A percentile compares a stretch with the other conserved stretches of the same genome.
Conservation (phyloP, 2,888 invertebrate species). For the Liposcelis brunnea region DNA sequence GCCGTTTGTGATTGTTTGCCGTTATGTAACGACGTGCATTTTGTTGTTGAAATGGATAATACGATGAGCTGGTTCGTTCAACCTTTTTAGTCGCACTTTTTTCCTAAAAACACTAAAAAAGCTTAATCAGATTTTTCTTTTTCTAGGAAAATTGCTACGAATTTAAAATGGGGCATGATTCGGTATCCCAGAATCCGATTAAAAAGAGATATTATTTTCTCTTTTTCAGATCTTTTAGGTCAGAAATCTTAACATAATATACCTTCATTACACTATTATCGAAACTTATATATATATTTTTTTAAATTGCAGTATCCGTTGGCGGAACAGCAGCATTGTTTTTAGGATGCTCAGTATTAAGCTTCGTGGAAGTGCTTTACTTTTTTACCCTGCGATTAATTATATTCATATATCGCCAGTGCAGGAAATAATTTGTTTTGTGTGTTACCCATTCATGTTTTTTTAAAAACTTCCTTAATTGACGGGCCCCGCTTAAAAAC, state of each 20-base stretch:
- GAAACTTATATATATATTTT: too few relatives aligned
- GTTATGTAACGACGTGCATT: slow-evolving; percentile 53
- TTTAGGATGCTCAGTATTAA: slow-evolving; percentile 56
- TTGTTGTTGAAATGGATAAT: slow-evolving; percentile 36
- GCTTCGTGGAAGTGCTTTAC: slow-evolving; percentile 54
- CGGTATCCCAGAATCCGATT: slow-evolving; percentile 55
- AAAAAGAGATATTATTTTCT: slow-evolving; percentile 52
- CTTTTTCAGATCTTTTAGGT: slow-evolving; percentile 60
- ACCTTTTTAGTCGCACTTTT: too few relatives aligned
- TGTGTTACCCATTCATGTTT: too few relatives aligned
- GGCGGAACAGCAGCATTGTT: slow-evolving; percentile 61
- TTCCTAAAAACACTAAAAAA: too few relatives aligned
- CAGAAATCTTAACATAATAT: slow-evolving; percentile 16
- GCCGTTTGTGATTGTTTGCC: slow-evolving; percentile 43
- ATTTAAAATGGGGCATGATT: slow-evolving; percentile 51
- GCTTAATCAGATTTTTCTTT: too few relatives aligned
- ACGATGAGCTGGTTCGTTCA: slow-evolving; percentile 33
- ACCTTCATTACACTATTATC: too few relatives aligned
- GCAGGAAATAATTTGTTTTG: too few relatives aligned
- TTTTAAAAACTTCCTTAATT: too few relatives aligned
- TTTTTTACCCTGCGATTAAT: slow-evolving; percentile 35
- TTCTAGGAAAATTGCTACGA: slow-evolving; percentile 46
- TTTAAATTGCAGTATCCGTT: slow-evolving; percentile 38
- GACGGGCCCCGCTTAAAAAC: too few relatives aligned
- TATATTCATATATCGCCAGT: too few relatives aligned